Evolutionary conservation across 2,797 vertebrate species (phyloP), one percentile per base, ranked within the genome.

Genomic region (Argyrosomus regius): DNA sequence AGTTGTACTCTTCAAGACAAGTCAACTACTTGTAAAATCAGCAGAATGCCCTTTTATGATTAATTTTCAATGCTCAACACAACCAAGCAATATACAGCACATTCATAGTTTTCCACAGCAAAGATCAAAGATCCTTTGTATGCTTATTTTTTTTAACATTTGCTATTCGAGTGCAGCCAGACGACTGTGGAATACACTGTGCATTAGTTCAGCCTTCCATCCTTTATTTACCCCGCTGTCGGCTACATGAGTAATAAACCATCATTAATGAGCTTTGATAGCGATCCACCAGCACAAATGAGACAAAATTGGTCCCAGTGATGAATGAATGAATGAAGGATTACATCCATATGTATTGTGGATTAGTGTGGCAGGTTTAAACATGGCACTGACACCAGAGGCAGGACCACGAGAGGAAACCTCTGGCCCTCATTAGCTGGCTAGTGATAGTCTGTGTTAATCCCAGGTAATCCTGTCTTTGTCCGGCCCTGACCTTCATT

Each of bases 401-500:
- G 69, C 74, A 31, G 75, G 35, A 59, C 39, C 53, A 49, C 28
- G 73, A 71, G 71, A 88, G 72, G 78, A 84, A 83, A 85, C 87
- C 86, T 83, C 82, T 75, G 75, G 73, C 78, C 53, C 84, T 84
- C 69, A 91, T 91, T 88, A 92, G 78, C 75, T 54, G 60, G 53
- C 75, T 75, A 49, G 56, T 84, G 85, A 86, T 90, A 85, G 87
- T 73, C 82, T 71, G 22, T 57, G 73, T 73, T 91, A 91, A 92
- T 91, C 90, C 87, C 80, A 86, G 76, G 79, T 93, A 91, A 92
- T 92, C 90, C 88, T 18, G 76, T 72, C 78, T 85, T 71, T 7
- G 31, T 72, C 82, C 49, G n/a, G 79, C 52, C 45, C 69, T 80
- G 87, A 87, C 92, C 87, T 88, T 83, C 74, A 87, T 75, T 75